Evolutionary conservation across 2,113 vertebrate species (phyloP).

Genomic region (Tychaedon coryphoeus): DNA sequence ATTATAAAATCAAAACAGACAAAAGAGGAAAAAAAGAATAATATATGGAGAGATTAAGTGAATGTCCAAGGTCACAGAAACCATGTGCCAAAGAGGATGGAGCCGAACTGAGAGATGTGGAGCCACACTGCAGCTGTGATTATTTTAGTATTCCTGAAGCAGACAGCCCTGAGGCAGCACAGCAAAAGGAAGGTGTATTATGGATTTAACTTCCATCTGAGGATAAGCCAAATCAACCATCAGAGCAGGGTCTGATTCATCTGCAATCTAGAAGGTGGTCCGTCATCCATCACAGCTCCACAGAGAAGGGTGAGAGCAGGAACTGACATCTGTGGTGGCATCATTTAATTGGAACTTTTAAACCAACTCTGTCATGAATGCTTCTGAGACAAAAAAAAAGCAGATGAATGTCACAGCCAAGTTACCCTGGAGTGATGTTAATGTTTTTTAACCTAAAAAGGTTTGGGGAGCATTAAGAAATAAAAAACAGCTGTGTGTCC

Average conservation of each 20-base stretch:
- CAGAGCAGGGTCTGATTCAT: neutral
- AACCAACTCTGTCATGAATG: neutral
- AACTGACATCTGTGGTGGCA: neutral
- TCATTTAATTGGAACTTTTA: neutral
- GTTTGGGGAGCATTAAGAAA: neutral
- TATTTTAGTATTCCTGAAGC: neutral
- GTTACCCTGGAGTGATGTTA: neutral
- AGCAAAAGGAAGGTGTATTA: neutral
- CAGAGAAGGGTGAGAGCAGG: neutral
- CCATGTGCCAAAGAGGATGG: neutral
- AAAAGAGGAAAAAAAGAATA: neutral
- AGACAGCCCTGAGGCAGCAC: neutral
- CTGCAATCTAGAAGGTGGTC: neutral
- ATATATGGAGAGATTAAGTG: neutral
- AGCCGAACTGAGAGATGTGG: neutral
- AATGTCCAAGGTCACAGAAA: slow-evolving; percentile 16
- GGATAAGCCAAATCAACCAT: neutral
- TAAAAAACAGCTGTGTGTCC: neutral
- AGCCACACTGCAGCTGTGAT: neutral
- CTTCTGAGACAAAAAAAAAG: neutral
- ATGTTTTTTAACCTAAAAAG: slow-evolving; percentile 8
- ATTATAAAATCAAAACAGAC: neutral
- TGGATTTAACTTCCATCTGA: neutral
- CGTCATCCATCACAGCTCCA: neutral
- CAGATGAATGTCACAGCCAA: neutral